Evolutionary conservation across 2,888 invertebrate genomes (phyloP).

Genomic region (Tolmerus cingulatus): DNA sequence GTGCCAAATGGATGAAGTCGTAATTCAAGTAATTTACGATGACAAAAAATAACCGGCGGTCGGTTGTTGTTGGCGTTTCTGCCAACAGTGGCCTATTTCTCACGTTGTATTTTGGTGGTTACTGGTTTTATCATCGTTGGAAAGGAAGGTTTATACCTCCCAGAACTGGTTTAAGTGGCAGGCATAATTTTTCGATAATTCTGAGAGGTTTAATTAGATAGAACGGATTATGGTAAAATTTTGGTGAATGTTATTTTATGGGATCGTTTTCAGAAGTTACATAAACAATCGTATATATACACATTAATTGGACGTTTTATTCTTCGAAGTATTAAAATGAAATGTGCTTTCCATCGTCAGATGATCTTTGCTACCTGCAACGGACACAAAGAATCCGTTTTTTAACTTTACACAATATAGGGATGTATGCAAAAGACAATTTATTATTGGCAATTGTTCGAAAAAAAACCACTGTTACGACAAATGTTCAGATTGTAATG

Average conservation of each 20-base stretch:
- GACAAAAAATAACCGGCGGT: neutral
- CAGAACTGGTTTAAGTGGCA: neutral
- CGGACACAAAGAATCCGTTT: no score
- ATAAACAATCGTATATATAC: neutral
- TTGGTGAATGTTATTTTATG: neutral
- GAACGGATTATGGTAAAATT: neutral
- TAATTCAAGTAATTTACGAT: neutral
- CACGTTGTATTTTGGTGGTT: neutral
- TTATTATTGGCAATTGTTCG: no score
- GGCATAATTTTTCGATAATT: neutral
- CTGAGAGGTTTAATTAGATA: neutral
- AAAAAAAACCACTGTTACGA: no score
- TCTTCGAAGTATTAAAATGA: no score
- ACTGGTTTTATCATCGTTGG: neutral
- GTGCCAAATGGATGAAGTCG: neutral
- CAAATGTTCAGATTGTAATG: no score
- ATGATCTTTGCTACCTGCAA: no score
- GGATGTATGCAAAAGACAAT: no score
- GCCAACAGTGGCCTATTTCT: neutral
- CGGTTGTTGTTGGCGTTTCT: neutral
- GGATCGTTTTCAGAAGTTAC: neutral
- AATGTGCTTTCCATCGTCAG: no score
- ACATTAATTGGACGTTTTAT: no score
- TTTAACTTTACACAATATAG: no score
- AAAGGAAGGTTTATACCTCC: neutral